Percentiles rank a stretch among this genome's conserved stretches.
Conservation (phyloP, 1,140 invertebrate genomes). For the Ostrea edulis region DNA sequence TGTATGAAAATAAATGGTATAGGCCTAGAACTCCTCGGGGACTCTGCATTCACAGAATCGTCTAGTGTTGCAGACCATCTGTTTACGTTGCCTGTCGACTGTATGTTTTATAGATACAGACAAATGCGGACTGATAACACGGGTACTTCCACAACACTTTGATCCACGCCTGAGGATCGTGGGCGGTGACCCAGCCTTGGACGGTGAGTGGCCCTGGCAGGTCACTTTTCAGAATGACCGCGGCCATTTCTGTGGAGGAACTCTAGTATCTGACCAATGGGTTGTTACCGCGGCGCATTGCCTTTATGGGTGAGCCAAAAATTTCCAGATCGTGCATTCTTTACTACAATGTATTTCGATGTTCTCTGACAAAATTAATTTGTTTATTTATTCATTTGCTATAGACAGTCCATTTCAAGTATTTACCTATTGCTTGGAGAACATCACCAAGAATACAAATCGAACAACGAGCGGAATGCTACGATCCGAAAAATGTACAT, state of each 20-base stretch:
- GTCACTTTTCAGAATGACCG: constrained; percentile 65
- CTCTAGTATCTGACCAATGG: constrained; percentile 86
- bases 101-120: constrained; percentile 28
- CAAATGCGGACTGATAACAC: constrained; percentile 50
- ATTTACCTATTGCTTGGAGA: constrained; percentile 49
- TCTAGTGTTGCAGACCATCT: neutral
- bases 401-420: constrained; percentile 20
- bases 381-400: too few relatives aligned
- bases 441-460: constrained; percentile 45
- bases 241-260: constrained; percentile 87
- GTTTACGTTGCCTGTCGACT: neutral
- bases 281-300: constrained; percentile 90
- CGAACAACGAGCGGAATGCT: constrained; percentile 45
- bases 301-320: constrained; percentile 59
- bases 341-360: too few relatives aligned
- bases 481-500: constrained; percentile 31
- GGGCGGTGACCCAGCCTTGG: constrained; percentile 58
- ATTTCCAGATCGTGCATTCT: neutral
- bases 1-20: too few relatives aligned
- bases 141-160: neutral
- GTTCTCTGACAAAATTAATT: too few relatives aligned
- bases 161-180: constrained; percentile 49
- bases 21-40: too few relatives aligned
- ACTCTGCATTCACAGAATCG: too few relatives aligned
- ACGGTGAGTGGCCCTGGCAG: constrained; percentile 72